Base-by-base conservation (phyloP, 2,113 vertebrate species). In the Edolisoma coerulescens region DNA sequence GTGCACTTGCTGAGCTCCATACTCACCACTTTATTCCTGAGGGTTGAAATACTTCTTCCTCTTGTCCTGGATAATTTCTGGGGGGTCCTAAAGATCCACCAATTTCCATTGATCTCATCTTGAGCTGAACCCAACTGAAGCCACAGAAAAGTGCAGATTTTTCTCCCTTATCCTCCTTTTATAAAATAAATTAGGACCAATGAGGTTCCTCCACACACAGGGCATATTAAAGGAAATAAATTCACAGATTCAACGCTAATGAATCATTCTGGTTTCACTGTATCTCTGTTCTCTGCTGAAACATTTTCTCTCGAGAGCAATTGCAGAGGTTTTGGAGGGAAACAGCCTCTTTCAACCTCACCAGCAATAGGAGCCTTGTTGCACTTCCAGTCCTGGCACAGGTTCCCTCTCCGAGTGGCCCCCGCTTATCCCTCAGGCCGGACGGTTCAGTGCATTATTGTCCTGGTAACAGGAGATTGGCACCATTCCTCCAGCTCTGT, bases 391-490 rank as follows among this genome's bases (percentile, higher is more conserved):
- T 6, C 32, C 87, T 90, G 81, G 82, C 59, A 49, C 26, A 7
- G 6, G 10, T 3, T 77, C 54, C 41, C 28, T 60, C 39, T 71
- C 14, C 2, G 54, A 85, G 53, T 7, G 14, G 85, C 68, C 84
- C 49, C 32, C 4, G 0, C 18, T 80, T 81, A 19, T 71, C 71
- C 68, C 87, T 49, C 57, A 33, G 14, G 33, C 42, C 13, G 45
- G 63, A 78, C 39, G 85, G 68, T 20, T 92, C 53, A 59, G 65
- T 13, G 77, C 60, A 14, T 52, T 67, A 23, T 7, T 56, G 74
- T 28, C 54, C 86, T 93, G 86, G 92, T 75, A 94, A 67, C 86
- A 87, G 80, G 26, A 92, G 73, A 11, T 65, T 95, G 92, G 88
- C 96, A 60, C 73, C 30, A 11, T 84, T 93, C 93, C 88, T 61